Evolutionary conservation across 2,888 invertebrate genomes (phyloP).

Genomic region (Leucania comma): DNA sequence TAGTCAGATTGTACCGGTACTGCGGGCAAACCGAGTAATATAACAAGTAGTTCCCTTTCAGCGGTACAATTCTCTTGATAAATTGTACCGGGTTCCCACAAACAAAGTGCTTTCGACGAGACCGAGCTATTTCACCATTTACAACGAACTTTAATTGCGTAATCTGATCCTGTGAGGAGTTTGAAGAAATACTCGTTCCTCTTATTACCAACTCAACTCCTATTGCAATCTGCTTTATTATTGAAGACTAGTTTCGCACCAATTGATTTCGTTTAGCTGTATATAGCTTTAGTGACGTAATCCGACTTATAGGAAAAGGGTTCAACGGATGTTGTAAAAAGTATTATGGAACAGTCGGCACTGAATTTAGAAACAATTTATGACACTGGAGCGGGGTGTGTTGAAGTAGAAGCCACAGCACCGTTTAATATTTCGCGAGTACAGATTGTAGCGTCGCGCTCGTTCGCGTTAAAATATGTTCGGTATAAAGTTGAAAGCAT

Average conservation of each 20-base stretch:
- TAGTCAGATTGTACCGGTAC: slow-evolving; percentile 22
- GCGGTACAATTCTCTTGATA: slow-evolving; percentile 76
- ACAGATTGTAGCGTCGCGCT: slow-evolving; percentile 35
- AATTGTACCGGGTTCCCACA: slow-evolving; percentile 70
- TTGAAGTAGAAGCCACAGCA: slow-evolving; percentile 11
- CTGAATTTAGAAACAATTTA: slow-evolving; percentile 54
- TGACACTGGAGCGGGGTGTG: slow-evolving; percentile 43
- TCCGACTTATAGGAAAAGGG: slow-evolving; percentile 48
- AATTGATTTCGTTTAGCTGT: slow-evolving; percentile 47
- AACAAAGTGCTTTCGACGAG: slow-evolving; percentile 75
- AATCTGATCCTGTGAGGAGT: slow-evolving; percentile 73
- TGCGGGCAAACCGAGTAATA: slow-evolving; percentile 29
- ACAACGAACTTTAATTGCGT: slow-evolving; percentile 77
- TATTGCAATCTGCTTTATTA: slow-evolving; percentile 52
- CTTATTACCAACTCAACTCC: slow-evolving; percentile 59
- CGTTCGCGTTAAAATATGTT: slow-evolving; percentile 38
- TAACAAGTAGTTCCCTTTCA: slow-evolving; percentile 54
- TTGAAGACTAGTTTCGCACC: slow-evolving; percentile 40
- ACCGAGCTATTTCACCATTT: slow-evolving; percentile 71
- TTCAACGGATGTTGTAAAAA: slow-evolving; percentile 58
- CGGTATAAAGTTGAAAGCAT: slow-evolving; percentile 50
- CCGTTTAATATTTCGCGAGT: slow-evolving; percentile 43
- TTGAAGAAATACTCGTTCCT: slow-evolving; percentile 67
- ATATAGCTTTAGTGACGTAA: slow-evolving; percentile 37
- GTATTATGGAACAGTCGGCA: slow-evolving; percentile 45